Percentiles rank a stretch among this genome's conserved stretches.
Evolutionary conservation across 2,797 vertebrate genomes (phyloP).

Genomic region (Allobates femoralis): DNA sequence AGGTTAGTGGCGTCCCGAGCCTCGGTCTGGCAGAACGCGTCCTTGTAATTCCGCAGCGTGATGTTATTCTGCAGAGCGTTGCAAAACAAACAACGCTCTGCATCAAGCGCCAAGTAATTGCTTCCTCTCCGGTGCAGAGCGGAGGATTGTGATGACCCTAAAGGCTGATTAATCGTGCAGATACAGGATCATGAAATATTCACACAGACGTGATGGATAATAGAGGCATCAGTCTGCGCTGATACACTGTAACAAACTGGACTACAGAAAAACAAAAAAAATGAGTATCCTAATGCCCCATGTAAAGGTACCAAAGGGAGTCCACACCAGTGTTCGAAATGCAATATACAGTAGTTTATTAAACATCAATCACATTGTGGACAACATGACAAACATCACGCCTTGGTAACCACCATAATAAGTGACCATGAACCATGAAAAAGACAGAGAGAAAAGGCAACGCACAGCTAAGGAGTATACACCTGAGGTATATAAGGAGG

Average conservation of each 20-base stretch:
- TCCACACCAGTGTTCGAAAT: no score
- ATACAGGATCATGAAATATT: conserved; percentile 44
- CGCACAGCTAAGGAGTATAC: no score
- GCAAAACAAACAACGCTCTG: not conserved
- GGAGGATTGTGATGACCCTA: not conserved
- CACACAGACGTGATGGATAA: not conserved
- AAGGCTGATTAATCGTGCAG: conserved; percentile 15
- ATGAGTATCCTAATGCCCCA: no score
- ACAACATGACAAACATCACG: no score
- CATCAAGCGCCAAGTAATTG: conserved; percentile 23
- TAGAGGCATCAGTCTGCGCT: not conserved
- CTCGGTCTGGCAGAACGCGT: not conserved
- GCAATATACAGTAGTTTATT: no score
- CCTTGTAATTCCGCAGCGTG: conserved; percentile 7
- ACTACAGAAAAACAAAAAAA: no score
- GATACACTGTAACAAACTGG: not conserved
- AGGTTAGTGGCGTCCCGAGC: not conserved
- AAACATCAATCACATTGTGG: no score
- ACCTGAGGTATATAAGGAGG: no score
- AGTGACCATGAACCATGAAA: no score
- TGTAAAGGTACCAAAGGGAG: no score
- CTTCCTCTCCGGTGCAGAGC: not conserved
- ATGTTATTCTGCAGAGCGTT: conserved; percentile 6
- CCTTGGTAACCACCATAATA: no score
- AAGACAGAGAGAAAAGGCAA: no score